phyloP scores from a whole-genome alignment of 2,797 vertebrate genomes.

The Notolabrus celidotus region DNA sequence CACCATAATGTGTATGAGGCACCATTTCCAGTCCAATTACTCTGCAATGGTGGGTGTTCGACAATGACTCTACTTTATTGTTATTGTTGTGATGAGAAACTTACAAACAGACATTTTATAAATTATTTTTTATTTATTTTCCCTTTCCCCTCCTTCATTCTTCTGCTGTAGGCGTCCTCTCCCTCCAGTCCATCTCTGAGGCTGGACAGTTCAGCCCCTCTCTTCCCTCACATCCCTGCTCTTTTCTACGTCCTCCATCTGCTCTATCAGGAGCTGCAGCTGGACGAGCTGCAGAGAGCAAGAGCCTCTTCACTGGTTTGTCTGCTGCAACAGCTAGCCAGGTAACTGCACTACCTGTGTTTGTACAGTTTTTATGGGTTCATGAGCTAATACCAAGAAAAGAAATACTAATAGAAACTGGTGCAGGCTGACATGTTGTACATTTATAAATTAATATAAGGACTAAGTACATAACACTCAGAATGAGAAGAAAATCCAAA shows the following conservation, averaged over 20 bases:
- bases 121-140: too few species aligned
- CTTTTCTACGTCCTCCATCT: slow-evolving; percentile 97
- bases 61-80: too few species aligned
- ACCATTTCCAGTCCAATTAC: too few species aligned
- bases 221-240: slow-evolving; percentile 93
- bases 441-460: neutral
- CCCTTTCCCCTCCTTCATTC: neutral
- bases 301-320: slow-evolving; percentile 90
- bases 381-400: neutral
- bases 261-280: slow-evolving; percentile 95
- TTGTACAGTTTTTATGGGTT: neutral
- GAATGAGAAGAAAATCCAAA: slow-evolving; percentile 18
- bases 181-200: slow-evolving; percentile 76
- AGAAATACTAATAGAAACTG: neutral
- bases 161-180: slow-evolving; percentile 45
- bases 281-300: slow-evolving; percentile 94
- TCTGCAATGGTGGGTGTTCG: too few species aligned
- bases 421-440: neutral
- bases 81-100: too few species aligned
- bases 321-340: slow-evolving; percentile 94
- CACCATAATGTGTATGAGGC: neutral
- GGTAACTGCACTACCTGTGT: slow-evolving; percentile 77
- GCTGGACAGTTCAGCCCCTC: slow-evolving; percentile 91
- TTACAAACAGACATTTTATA: neutral
- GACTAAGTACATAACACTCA: slow-evolving; percentile 3